Conservation (phyloP, 2,888 invertebrate species). For the Agriopis marginaria region DNA sequence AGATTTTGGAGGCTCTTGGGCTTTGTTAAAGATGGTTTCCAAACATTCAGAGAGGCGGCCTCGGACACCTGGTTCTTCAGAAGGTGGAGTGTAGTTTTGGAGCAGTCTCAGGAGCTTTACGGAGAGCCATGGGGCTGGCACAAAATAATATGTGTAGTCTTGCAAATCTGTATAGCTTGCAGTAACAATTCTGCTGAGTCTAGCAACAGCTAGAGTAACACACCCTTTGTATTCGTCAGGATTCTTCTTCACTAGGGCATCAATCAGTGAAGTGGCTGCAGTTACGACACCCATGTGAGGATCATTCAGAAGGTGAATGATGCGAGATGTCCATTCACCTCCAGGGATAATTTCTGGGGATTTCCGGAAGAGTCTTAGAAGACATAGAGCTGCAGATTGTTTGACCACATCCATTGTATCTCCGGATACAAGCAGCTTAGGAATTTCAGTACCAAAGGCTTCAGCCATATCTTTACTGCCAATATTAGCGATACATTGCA, state of each 20-base stretch:
- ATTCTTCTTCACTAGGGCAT: conserved; percentile 98
- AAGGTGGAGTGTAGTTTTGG: conserved; percentile 99
- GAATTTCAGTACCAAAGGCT: conserved; percentile 99
- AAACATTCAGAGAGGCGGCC: conserved; percentile 98
- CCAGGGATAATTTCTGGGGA: conserved; percentile 98
- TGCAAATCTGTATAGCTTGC: conserved; percentile 99
- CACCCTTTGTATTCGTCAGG: conserved; percentile 99
- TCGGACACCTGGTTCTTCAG: conserved; percentile 97
- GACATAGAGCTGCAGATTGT: conserved; percentile 99
- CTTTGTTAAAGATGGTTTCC: conserved; percentile 99
- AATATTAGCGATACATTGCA: conserved; percentile 99
- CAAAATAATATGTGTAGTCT: conserved; percentile 99
- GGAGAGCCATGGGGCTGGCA: conserved; percentile 99
- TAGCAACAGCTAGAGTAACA: conserved; percentile 98
- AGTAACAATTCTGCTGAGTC: conserved; percentile 98
- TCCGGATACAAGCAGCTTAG: conserved; percentile 98
- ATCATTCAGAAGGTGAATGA: conserved; percentile 99
- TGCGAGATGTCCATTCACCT: conserved; percentile 99
- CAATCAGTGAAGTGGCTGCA: conserved; percentile 98
- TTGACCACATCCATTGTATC: conserved; percentile 99
- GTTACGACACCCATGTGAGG: conserved; percentile 99
- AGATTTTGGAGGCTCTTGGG: conserved; percentile 99
- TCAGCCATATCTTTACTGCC: conserved; percentile 99
- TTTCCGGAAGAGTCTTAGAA: conserved; percentile 96
- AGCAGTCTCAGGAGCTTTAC: conserved; percentile 97